Evolutionary conservation across 2,888 invertebrate genomes (phyloP).

Genomic region (Eudasyphora cyanicolor): DNA sequence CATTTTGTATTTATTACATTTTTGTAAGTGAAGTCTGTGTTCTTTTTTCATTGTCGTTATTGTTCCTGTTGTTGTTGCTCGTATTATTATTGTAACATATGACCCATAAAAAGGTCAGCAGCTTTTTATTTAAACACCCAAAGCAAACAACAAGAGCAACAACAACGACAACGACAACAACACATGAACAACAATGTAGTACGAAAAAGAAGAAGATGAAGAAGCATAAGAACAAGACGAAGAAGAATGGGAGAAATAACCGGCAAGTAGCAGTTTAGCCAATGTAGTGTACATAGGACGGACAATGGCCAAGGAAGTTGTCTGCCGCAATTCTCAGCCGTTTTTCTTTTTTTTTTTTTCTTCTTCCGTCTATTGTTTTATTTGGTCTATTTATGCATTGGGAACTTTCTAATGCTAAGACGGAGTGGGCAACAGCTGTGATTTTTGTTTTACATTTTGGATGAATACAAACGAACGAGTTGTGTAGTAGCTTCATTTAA

Average conservation of each 20-base stretch:
- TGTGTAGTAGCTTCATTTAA: too few relatives aligned
- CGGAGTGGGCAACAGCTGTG: too few relatives aligned
- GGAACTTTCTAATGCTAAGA: too few relatives aligned
- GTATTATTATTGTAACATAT: constrained; percentile 36
- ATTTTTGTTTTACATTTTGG: too few relatives aligned
- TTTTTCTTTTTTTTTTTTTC: background rate
- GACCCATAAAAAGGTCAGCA: constrained; percentile 64
- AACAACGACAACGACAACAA: background rate
- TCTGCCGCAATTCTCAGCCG: background rate
- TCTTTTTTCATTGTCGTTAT: background rate
- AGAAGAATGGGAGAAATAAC: constrained; percentile 5
- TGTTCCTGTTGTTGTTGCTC: constrained; percentile 12
- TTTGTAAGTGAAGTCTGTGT: constrained; percentile 20
- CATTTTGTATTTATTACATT: constrained; percentile 19
- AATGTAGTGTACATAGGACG: background rate
- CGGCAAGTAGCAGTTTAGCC: background rate
- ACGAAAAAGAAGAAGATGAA: background rate
- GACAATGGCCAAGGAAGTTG: background rate
- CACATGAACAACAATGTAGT: background rate
- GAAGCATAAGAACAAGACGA: background rate
- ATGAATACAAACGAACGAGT: too few relatives aligned
- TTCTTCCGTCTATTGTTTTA: too few relatives aligned
- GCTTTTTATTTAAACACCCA: constrained; percentile 48
- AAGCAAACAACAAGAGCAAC: too few relatives aligned
- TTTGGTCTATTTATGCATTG: too few relatives aligned